Base-by-base conservation (phyloP, 1,140 invertebrate species). In the Nasonia giraulti region DNA sequence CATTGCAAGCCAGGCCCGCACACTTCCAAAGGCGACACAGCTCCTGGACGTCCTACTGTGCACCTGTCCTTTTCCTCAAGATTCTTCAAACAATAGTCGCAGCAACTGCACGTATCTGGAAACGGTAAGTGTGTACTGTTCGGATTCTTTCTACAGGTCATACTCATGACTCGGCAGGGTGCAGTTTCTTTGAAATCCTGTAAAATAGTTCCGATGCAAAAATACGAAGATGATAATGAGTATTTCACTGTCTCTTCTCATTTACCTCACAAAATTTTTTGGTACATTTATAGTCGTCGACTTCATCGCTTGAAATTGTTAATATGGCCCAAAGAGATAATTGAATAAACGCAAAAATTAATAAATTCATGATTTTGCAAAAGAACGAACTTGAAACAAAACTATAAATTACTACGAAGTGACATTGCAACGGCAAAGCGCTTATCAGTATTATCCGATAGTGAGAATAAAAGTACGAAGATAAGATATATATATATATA, bases 91-190 rank as follows among this genome's bases (percentile, higher is more conserved):
- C 94, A 95, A 88, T 92, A 95, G 8, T 93, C 88, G 84, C 95
- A 95, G 86, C 95, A 95, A 87, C 94, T 95, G 89, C 95, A 95
- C 2, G 92, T 87, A 20, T 93, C 93, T 0, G 94, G 93, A 14
- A 93, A 94, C 0, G 89, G 91, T 31, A 95, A 83, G 89, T 89
- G 90, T 23, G 93, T 37, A 0, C 94, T 94, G 62, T 89, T 89
- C 83, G 94, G 92, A 0, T 93, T 94, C 0, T 55, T 27, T 55
- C n/a, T 50, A 91, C 91, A 89, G 94, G 94, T 87, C 93, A 93
- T 37, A 0, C 91, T 88, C 2, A 93, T 68, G 0, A 86, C 40
- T 0, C 88, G 27, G 84, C 94, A 94, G 2, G 88, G 89, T 2
- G 82, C 78, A 8, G 90, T 88, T 31, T 66, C 47, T 50, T 74